Conservation (phyloP, 2,113 vertebrate genomes). For the Haplochromis burtoni region DNA sequence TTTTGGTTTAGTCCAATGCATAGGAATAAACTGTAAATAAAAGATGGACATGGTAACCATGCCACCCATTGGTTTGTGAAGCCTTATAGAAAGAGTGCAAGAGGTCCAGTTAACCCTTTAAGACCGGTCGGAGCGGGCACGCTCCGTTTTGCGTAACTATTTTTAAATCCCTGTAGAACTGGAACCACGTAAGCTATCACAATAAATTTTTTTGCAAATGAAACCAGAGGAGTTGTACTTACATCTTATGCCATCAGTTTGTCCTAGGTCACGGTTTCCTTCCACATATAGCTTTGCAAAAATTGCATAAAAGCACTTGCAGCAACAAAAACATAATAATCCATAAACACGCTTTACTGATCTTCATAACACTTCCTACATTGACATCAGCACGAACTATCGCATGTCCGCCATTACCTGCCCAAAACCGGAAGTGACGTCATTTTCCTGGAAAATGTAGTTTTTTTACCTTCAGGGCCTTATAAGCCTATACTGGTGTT, state of each 20-base stretch:
- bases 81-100: not conserved
- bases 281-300: not conserved
- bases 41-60: not conserved
- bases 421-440: too few relatives aligned
- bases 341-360: not conserved
- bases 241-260: fast-evolving
- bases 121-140: fast-evolving
- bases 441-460: too few relatives aligned
- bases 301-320: not conserved
- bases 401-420: too few relatives aligned
- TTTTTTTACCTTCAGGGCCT: too few relatives aligned
- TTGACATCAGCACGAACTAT: too few relatives aligned
- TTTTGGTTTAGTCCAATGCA: not conserved
- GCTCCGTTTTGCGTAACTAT: not conserved
- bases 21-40: not conserved
- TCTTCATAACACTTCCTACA: not conserved
- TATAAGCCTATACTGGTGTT: too few relatives aligned
- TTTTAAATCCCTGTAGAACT: not conserved
- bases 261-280: not conserved
- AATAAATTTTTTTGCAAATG: not conserved
- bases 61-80: not conserved
- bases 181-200: not conserved
- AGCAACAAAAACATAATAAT: not conserved
- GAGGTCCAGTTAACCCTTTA: not conserved
- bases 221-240: not conserved